Evolutionary conservation across 2,797 vertebrate genomes (phyloP).

Genomic region (Heteromormyrus szaboi): DNA sequence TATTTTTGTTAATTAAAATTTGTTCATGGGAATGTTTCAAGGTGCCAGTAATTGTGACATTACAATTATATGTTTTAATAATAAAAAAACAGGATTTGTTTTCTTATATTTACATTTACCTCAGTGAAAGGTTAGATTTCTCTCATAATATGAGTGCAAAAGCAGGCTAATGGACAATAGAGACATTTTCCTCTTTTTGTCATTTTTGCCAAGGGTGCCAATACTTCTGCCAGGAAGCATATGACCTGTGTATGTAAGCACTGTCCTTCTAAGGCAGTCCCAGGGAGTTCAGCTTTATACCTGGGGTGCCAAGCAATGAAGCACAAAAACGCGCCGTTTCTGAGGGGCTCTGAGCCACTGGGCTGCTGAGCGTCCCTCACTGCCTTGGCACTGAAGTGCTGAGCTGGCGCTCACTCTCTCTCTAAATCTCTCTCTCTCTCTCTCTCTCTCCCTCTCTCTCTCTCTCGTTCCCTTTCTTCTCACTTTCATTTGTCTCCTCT

Average conservation of each 20-base stretch:
- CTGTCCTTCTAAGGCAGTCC: neutral
- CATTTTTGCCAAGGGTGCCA: neutral
- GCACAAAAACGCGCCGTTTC: neutral
- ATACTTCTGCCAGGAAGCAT: neutral
- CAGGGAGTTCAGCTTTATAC: neutral
- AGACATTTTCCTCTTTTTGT: neutral
- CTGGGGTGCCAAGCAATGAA: neutral
- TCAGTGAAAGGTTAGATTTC: neutral
- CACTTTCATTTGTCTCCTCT: slow-evolving; percentile 9
- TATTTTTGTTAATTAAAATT: neutral
- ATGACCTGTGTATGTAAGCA: neutral
- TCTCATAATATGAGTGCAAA: neutral
- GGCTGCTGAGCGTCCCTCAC: neutral
- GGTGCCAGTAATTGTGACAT: neutral
- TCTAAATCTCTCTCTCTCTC: neutral
- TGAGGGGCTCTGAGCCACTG: neutral
- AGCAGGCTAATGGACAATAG: neutral
- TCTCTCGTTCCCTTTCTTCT: neutral
- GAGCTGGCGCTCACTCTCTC: neutral
- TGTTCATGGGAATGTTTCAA: neutral
- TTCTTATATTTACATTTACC: neutral
- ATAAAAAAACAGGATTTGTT: neutral
- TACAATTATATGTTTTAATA: neutral
- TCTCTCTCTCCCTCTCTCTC: neutral
- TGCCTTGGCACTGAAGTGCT: neutral